Evolutionary conservation across 1,140 invertebrate genomes (phyloP), one percentile per base, ranked within the genome.

Genomic region (Drosophila punjabiensis): DNA sequence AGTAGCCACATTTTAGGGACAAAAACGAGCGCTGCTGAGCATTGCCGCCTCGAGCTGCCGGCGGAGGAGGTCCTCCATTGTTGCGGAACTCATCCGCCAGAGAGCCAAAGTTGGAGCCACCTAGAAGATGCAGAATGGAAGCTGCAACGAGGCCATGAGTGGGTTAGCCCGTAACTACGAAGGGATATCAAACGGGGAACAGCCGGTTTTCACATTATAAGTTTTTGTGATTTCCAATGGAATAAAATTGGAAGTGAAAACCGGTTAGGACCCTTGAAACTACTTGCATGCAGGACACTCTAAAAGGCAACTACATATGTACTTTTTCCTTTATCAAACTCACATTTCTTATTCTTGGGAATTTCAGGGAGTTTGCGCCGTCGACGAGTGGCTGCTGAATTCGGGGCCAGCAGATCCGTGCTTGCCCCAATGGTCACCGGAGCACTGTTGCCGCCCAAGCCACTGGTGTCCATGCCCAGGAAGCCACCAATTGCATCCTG

Each of bases 341-440:
- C 94, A 97, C 96, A 95, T 95, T 97, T 97, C 93, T 96, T 96
- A 79, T 96, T 96, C 93, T 97, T 97, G 7, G 97, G 97, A 81
- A 98, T 97, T 94, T 98, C 97, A 13, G 97, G 97, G 30, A 98
- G 93, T 93, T 97, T 97, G 93, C 97, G 94, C 77, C 97, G 94
- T 82, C 96, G 94, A 56, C 97, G 94, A 88, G 86, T 84, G 30
- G 83, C 90, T 11, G 80, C 85, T 32, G 85, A 65, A 30, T 83
- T 76, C 5, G 91, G 83, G 0, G 83, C 76, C 50, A 91, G 32
- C 6, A 92, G 80, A 48, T 84, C 81, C 28, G 69, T 79, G 70
- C 39, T 90, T 41, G 85, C 75, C 13, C 81, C 85, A 28, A 84
- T 90, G 47, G 66, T 76, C 10, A 89, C 68, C 0, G 86, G 55